These are phyloP conservation scores for Tachysurus fulvidraco DNA, from an alignment of 2,113 vertebrate genomes.

Conservation along the genomic window DNA sequence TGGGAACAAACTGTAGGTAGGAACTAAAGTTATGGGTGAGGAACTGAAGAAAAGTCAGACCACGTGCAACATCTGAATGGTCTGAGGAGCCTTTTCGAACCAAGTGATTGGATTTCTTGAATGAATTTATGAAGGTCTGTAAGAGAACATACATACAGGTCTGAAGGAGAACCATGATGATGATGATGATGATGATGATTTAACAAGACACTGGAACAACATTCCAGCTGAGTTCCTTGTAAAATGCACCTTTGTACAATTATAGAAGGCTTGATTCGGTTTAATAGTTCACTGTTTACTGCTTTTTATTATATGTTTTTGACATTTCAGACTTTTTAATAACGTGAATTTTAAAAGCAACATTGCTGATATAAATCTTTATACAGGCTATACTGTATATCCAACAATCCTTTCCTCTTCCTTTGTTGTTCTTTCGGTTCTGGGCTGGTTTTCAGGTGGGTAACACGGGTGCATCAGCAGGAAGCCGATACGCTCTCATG, in stretches of 20 bases:
- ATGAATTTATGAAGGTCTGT: not conserved
- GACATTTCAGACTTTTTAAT: not conserved
- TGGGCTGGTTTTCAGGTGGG: conserved; percentile 23
- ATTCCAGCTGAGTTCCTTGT: not conserved
- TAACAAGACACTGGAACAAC: not conserved
- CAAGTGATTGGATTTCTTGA: not conserved
- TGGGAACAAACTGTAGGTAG: too few relatives aligned
- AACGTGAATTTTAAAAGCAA: not conserved
- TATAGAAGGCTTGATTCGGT: not conserved
- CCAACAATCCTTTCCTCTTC: not conserved
- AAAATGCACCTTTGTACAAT: not conserved
- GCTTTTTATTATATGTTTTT: not conserved
- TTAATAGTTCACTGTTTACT: not conserved
- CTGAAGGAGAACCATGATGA: not conserved
- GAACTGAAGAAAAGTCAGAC: not conserved
- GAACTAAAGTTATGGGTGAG: too few relatives aligned
- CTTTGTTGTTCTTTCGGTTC: not conserved
- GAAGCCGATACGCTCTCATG: conserved; percentile 69
- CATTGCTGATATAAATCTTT: not conserved
- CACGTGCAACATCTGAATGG: not conserved
- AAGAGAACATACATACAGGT: not conserved
- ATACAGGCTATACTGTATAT: not conserved
- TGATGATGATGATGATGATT: not conserved
- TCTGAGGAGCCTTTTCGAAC: not conserved
- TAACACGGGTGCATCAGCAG: conserved; percentile 54